Percentiles rank a stretch among this genome's conserved stretches.
These are phyloP conservation scores for Triops longicaudatus DNA, from an alignment of 1,140 invertebrate species.

Conservation along the genomic window DNA sequence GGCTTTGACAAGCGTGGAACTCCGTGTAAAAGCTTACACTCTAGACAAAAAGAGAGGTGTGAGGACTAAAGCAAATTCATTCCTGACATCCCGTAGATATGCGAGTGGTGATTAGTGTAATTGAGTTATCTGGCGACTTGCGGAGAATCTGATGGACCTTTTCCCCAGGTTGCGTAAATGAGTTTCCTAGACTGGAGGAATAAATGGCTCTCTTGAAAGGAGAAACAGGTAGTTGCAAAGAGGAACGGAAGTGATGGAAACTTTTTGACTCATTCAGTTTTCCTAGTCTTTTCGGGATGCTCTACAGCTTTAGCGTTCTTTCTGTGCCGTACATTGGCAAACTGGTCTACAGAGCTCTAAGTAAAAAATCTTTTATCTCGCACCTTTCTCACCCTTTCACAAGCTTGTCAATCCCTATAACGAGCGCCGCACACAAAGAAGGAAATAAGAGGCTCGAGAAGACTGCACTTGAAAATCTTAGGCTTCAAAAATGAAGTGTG, in stretches of 20 bases:
- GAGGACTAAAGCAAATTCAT: not conserved
- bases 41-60: not conserved
- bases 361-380: not conserved
- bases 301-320: not conserved
- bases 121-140: not conserved
- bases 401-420: not conserved
- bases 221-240: not conserved
- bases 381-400: not conserved
- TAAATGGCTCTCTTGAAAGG: not conserved
- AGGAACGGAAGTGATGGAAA: not conserved
- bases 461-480: not conserved
- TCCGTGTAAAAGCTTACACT: no score
- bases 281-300: not conserved
- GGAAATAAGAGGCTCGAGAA: not conserved
- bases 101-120: not conserved
- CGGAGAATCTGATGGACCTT: not conserved
- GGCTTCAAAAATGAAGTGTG: not conserved
- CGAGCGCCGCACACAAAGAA: not conserved
- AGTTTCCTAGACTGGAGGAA: not conserved
- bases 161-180: not conserved
- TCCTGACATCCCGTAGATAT: not conserved
- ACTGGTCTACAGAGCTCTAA: not conserved
- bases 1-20: no score
- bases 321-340: not conserved
- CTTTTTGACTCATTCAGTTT: not conserved